phyloP scores from a whole-genome alignment of 2,113 vertebrate genomes.

The Sander vitreus region DNA sequence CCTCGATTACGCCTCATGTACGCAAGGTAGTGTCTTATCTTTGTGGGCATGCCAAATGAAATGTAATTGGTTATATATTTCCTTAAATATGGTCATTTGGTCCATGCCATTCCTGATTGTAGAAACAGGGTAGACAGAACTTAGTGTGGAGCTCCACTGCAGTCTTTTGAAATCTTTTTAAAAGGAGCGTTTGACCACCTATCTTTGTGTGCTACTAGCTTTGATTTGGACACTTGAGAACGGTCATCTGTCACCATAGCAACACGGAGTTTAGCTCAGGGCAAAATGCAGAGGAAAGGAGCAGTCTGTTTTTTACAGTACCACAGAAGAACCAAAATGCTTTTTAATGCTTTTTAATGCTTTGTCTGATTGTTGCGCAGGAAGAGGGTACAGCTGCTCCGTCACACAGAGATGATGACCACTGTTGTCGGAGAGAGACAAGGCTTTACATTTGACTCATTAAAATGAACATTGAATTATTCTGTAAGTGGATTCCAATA shows the following conservation, averaged over 20 bases:
- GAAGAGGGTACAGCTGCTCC: neutral
- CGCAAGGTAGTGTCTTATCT: neutral
- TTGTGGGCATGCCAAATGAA: neutral
- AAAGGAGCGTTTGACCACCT: slow-evolving; percentile 2
- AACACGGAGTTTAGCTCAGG: slow-evolving; percentile 55
- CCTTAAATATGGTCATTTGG: neutral
- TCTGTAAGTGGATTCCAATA: neutral
- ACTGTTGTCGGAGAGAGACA: neutral
- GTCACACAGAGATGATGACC: neutral
- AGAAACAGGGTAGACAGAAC: neutral
- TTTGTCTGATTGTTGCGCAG: neutral
- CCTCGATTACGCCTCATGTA: neutral
- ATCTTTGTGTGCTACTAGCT: slow-evolving; percentile 20
- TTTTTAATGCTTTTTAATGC: slow-evolving; percentile 8
- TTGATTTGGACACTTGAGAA: slow-evolving; percentile 46
- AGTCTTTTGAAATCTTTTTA: neutral
- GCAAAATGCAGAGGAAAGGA: slow-evolving; percentile 28
- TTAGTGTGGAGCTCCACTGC: neutral
- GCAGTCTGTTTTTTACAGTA: neutral
- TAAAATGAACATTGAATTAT: neutral
- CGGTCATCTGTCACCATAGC: slow-evolving; percentile 63
- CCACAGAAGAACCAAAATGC: neutral
- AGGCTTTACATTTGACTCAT: neutral
- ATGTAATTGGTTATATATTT: neutral
- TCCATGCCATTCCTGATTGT: neutral